Evolutionary conservation across 1,140 invertebrate species (phyloP), one percentile per base, ranked within the genome.

Genomic region (Trichoplusia ni): DNA sequence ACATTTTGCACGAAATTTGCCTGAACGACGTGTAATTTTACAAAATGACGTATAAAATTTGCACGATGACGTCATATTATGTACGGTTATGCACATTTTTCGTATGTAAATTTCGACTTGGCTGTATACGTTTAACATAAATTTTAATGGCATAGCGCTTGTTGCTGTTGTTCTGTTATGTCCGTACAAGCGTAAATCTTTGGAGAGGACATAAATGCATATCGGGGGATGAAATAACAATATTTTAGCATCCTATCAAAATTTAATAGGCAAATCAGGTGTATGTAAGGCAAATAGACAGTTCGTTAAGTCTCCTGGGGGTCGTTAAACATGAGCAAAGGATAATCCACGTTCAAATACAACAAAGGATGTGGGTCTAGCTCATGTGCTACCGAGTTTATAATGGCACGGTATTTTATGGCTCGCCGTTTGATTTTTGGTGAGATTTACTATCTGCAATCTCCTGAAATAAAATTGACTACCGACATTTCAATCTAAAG

Each of bases 11-110:
- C 29, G 18, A 54, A 54, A 40, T 38, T 54, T 11, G 4, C 35
- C 21, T 25, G 35, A 40, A 54, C 21, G 21, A 54, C 38, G 16
- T 42, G 38, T 44, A 58, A 58, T 44, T 58, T 42, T 29, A 25
- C 27, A 33, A 58, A 58, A 58, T 58, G 13, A 58, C 38, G 54
- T 44, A 58, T 58, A 58, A 33, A 44, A 58, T 58, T 58, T 58
- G 16, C 25, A 58, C 23, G 16, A 58, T 58, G 38, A 44, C 54
- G 38, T 44, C 31, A 37, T 19, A 58, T 65, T 69, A 69, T 69
- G 44, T 59, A 38, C 59, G 27, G 63, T 64, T 59, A 63, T 67
- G 47, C 60, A 67, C 64, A 67, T 69, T 66, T 73, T 73, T 67
- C 63, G 56, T 51, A 69, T 69, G 71, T 61, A 69, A 73, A 73